Percentiles rank a stretch among this genome's conserved stretches.
These are phyloP conservation scores for Vollenhovia emeryi DNA, from an alignment of 1,140 invertebrate genomes.

Conservation along the genomic window DNA sequence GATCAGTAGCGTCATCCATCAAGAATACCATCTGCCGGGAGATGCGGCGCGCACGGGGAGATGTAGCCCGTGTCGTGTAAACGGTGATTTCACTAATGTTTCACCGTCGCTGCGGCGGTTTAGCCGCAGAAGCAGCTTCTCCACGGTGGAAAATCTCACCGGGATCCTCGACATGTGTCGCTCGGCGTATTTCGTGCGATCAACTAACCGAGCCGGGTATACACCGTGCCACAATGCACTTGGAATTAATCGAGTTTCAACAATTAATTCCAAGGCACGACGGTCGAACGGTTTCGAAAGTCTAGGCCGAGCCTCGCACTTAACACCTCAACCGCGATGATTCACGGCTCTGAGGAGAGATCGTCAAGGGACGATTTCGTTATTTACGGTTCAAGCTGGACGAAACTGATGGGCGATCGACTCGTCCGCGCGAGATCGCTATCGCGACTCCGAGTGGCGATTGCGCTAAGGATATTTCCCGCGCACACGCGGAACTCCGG, in stretches of 20 bases:
- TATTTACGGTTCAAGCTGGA: not conserved
- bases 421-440: not conserved
- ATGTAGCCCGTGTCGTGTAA: conserved; percentile 14
- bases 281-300: not conserved
- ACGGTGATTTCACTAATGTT: conserved; percentile 31
- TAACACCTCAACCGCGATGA: not conserved
- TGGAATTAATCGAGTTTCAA: not conserved
- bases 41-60: not conserved
- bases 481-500: not conserved
- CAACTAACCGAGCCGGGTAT: not conserved
- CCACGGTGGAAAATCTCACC: not conserved
- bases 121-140: not conserved
- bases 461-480: not conserved
- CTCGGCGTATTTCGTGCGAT: not conserved
- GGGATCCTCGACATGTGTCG: not conserved
- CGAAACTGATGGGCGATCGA: not conserved
- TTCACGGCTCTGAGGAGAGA: not conserved
- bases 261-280: conserved; percentile 1
- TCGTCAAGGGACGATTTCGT: not conserved
- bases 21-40: conserved; percentile 30
- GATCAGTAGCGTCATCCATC: conserved; percentile 39
- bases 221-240: not conserved
- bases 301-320: not conserved
- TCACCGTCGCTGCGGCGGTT: not conserved
- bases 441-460: not conserved